Conservation (phyloP, 2,113 vertebrate species). For the Etia nguti region DNA sequence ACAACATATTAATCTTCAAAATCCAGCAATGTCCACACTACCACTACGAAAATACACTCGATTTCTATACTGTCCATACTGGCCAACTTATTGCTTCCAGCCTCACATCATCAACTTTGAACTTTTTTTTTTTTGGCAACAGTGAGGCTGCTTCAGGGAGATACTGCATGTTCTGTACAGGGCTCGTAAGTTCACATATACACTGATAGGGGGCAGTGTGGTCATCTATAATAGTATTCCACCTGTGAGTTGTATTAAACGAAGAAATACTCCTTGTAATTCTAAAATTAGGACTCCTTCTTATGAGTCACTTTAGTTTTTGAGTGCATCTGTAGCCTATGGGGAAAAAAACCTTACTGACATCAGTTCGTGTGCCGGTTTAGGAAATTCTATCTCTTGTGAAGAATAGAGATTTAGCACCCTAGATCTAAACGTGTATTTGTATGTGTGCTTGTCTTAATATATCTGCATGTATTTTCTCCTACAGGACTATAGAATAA, state of each 20-base stretch:
- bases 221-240: conserved; percentile 13
- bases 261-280: neutral
- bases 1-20: conserved; percentile 10
- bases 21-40: neutral
- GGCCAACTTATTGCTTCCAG: neutral
- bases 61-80: neutral
- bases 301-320: neutral
- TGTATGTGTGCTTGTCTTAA: neutral
- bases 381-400: neutral
- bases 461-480: neutral
- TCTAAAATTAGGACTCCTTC: neutral
- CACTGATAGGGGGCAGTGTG: conserved; percentile 63
- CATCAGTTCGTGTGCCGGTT: neutral
- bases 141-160: neutral
- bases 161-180: neutral
- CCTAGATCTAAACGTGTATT: neutral
- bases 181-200: neutral
- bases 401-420: neutral
- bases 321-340: neutral
- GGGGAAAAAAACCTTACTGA: neutral
- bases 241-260: neutral
- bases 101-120: neutral
- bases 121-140: neutral
- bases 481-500: neutral
- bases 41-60: neutral